These are phyloP conservation scores for Pterocles gutturalis DNA, from an alignment of 2,113 vertebrate species.

Conservation along the genomic window DNA sequence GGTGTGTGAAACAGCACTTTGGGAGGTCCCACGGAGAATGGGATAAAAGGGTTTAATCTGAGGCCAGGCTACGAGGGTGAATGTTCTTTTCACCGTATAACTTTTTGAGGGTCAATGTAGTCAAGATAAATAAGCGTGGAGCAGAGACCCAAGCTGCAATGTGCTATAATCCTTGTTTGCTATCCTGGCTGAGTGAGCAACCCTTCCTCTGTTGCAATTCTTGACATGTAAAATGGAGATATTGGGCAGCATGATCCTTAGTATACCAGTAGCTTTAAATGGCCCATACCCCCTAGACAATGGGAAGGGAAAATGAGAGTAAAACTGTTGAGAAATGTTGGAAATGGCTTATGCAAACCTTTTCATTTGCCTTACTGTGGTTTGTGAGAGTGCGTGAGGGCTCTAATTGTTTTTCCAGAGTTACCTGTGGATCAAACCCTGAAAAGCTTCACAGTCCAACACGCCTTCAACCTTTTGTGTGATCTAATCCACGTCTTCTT, in stretches of 20 bases:
- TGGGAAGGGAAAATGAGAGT: not conserved
- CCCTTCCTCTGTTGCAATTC: not conserved
- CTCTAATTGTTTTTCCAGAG: not conserved
- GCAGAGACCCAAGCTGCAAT: rapidly evolving
- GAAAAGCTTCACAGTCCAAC: not conserved
- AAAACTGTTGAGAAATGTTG: not conserved
- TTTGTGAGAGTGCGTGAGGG: not conserved
- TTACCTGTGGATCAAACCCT: not conserved
- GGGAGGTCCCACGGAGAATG: not conserved
- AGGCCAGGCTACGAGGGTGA: not conserved
- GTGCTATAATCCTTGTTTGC: not conserved
- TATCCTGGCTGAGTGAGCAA: not conserved
- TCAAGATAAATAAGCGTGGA: not conserved
- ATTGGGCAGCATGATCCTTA: not conserved
- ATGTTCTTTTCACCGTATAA: rapidly evolving
- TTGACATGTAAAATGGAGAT: not conserved
- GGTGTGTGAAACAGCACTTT: not conserved
- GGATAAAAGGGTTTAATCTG: not conserved
- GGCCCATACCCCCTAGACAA: not conserved
- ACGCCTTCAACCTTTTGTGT: not conserved
- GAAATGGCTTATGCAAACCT: rapidly evolving
- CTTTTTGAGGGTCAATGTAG: not conserved
- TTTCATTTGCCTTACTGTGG: not conserved
- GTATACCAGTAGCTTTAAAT: not conserved
- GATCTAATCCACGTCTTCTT: not conserved